These are phyloP conservation scores for Hypomecis atomaria DNA, from an alignment of 2,888 invertebrate species.

Conservation along the genomic window DNA sequence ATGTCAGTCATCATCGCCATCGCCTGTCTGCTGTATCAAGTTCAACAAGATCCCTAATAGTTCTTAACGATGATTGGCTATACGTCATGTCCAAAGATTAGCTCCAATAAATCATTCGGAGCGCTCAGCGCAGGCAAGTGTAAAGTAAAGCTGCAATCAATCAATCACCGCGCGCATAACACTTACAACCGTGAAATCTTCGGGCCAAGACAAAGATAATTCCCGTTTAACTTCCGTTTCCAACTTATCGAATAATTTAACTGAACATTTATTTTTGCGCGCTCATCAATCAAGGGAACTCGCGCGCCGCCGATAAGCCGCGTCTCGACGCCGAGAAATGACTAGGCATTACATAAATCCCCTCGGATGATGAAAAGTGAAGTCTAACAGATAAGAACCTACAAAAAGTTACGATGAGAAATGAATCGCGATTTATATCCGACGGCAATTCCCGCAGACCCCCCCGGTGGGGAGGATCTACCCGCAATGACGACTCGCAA, in stretches of 20 bases:
- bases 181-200: slow-evolving; percentile 81
- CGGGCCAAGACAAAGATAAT: slow-evolving; percentile 85
- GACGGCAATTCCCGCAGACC: slow-evolving; percentile 64
- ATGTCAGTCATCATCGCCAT: not conserved
- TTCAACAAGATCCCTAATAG: slow-evolving; percentile 12
- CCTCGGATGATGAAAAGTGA: slow-evolving; percentile 86
- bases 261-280: slow-evolving; percentile 86
- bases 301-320: slow-evolving; percentile 82
- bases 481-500: slow-evolving; percentile 34
- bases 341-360: slow-evolving; percentile 86
- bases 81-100: slow-evolving; percentile 42
- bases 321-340: slow-evolving; percentile 85
- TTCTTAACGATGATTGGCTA: slow-evolving; percentile 37
- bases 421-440: slow-evolving; percentile 85
- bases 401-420: slow-evolving; percentile 86
- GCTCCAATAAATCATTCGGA: slow-evolving; percentile 44
- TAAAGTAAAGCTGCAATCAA: slow-evolving; percentile 59
- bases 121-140: slow-evolving; percentile 40
- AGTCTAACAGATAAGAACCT: slow-evolving; percentile 86
- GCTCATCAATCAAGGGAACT: slow-evolving; percentile 85
- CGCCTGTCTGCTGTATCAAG: not conserved
- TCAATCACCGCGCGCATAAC: slow-evolving; percentile 81
- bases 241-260: slow-evolving; percentile 86
- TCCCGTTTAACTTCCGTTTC: slow-evolving; percentile 86
- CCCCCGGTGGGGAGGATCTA: slow-evolving; percentile 24